Conservation (phyloP, 2,113 vertebrate genomes). For the Pteruthius melanotis region DNA sequence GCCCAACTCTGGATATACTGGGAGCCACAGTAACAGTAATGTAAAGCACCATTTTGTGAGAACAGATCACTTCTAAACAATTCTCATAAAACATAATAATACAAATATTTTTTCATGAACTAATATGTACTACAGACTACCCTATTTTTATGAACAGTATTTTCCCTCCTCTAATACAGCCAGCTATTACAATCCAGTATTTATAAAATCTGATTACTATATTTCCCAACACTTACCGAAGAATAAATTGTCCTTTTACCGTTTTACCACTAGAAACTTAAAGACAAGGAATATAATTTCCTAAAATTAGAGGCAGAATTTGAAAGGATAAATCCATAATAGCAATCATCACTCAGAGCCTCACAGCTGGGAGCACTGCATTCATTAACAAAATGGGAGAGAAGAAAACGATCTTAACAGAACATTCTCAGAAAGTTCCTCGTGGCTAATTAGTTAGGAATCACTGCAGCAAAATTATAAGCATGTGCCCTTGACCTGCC, state of each 20-base stretch:
- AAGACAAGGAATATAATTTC: neutral
- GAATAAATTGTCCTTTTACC: slow-evolving; percentile 34
- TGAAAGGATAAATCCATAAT: neutral
- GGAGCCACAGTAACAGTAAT: neutral
- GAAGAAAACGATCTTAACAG: neutral
- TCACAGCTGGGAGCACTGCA: neutral
- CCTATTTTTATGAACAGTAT: neutral
- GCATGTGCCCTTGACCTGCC: slow-evolving; percentile 4
- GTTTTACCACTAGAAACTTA: neutral
- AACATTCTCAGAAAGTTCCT: slow-evolving; percentile 22
- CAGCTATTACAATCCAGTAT: neutral
- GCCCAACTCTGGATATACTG: neutral
- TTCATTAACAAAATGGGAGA: slow-evolving; percentile 33
- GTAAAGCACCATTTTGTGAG: neutral
- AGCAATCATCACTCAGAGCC: neutral
- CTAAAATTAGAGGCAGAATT: slow-evolving; percentile 40
- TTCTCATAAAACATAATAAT: neutral
- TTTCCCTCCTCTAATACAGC: neutral
- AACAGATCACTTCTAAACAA: neutral
- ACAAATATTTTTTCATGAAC: neutral
- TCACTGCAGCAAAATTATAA: neutral
- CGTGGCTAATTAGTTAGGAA: neutral
- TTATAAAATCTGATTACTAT: neutral
- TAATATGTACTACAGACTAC: neutral
- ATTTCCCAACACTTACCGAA: neutral